Percentiles rank a stretch among this genome's conserved stretches.
phyloP scores from a whole-genome alignment of 2,113 vertebrate species.

The Micronycteris hirsuta region DNA sequence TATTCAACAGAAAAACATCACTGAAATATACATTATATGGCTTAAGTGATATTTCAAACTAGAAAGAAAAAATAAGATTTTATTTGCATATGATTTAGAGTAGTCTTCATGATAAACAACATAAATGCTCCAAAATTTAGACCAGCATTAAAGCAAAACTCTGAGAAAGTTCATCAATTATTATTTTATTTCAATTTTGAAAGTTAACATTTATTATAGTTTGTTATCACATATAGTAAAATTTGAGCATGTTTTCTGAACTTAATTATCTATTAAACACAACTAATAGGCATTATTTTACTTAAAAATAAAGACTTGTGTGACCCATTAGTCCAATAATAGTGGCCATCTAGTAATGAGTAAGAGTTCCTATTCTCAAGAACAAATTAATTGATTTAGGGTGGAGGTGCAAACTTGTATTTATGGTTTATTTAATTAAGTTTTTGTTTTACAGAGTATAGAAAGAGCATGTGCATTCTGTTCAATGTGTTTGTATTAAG shows the following conservation, averaged over 20 bases:
- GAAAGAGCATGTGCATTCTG: not conserved
- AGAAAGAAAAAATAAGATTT: not conserved
- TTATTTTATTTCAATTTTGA: slow-evolving; percentile 10
- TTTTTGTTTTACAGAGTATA: not conserved
- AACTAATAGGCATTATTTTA: not conserved
- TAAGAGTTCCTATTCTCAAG: not conserved
- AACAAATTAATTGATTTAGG: not conserved
- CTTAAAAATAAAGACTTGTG: not conserved
- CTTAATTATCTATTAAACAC: not conserved
- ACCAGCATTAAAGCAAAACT: not conserved
- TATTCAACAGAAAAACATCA: not conserved
- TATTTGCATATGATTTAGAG: not conserved
- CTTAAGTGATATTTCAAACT: not conserved
- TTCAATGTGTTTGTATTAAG: not conserved
- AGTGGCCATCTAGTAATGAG: not conserved
- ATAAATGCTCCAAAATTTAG: not conserved
- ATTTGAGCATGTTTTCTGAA: not conserved
- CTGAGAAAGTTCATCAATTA: not conserved
- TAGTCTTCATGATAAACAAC: not conserved
- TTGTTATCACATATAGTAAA: not conserved
- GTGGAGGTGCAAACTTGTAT: not conserved
- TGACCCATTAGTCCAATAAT: not conserved
- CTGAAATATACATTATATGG: not conserved
- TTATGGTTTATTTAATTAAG: not conserved
- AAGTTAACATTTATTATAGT: not conserved